Percentiles rank a stretch among this genome's conserved stretches.
phyloP scores from a whole-genome alignment of 2,888 invertebrate species.

The Timandra comae region DNA sequence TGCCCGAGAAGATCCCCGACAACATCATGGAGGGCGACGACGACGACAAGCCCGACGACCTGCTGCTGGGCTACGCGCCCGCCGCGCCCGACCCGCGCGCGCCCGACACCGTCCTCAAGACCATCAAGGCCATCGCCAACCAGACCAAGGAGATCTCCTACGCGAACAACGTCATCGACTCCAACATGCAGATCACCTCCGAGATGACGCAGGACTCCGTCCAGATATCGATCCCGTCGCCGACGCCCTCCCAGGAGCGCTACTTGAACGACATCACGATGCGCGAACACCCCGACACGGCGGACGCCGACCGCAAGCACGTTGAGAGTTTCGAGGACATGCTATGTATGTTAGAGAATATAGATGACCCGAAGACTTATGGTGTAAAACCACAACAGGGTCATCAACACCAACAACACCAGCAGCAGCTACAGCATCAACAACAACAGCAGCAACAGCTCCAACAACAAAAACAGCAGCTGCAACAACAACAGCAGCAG shows the following conservation, averaged over 20 bases:
- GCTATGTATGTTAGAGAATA: constrained; percentile 82
- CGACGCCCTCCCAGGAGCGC: constrained; percentile 80
- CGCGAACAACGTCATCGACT: constrained; percentile 54
- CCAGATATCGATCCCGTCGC: constrained; percentile 81
- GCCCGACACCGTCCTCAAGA: constrained; percentile 66
- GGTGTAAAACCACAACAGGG: too few relatives aligned
- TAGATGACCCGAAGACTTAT: constrained; percentile 27
- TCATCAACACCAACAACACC: too few relatives aligned
- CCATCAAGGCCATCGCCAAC: constrained; percentile 73
- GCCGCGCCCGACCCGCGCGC: constrained; percentile 12
- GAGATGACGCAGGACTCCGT: constrained; percentile 79
- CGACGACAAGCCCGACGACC: constrained; percentile 66
- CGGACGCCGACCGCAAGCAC: constrained; percentile 73
- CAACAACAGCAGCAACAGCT: too few relatives aligned
- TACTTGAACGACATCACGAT: constrained; percentile 79
- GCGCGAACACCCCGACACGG: constrained; percentile 73
- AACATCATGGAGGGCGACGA: constrained; percentile 70
- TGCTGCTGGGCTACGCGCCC: constrained; percentile 22
- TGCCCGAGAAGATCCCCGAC: constrained; percentile 72
- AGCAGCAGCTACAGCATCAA: too few relatives aligned
- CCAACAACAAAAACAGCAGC: too few relatives aligned
- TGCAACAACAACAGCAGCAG: too few relatives aligned
- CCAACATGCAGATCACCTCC: constrained; percentile 73
- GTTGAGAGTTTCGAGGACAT: constrained; percentile 83
- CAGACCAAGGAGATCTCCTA: constrained; percentile 68